phyloP scores from a whole-genome alignment of 1,140 invertebrate species.

The Brachionus sp. region DNA sequence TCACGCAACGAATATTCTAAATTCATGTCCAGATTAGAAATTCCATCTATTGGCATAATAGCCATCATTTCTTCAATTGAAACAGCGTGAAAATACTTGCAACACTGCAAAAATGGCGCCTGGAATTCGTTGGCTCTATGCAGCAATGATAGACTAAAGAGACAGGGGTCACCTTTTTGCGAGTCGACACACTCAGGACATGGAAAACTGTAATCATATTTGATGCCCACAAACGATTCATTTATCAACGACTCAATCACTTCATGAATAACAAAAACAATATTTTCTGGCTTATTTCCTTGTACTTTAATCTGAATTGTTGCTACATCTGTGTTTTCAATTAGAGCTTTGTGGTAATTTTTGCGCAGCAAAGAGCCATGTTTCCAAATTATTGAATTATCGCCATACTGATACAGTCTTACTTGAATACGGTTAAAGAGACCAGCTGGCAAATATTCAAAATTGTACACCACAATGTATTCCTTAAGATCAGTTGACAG shows the following conservation, averaged over 20 bases:
- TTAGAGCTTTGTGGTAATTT: constrained; percentile 54
- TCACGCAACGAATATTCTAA: constrained; percentile 52
- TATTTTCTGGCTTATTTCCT: constrained; percentile 56
- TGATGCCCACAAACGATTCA: constrained; percentile 55
- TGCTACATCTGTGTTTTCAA: constrained; percentile 49
- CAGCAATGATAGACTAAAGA: constrained; percentile 53
- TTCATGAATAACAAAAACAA: constrained; percentile 57
- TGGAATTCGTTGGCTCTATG: constrained; percentile 52
- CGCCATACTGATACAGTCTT: constrained; percentile 54
- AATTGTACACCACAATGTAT: constrained; percentile 47
- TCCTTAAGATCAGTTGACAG: neutral
- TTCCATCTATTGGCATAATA: constrained; percentile 53
- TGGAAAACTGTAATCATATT: constrained; percentile 54
- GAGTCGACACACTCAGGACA: constrained; percentile 55
- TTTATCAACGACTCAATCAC: constrained; percentile 55
- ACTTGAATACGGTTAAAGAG: constrained; percentile 59
- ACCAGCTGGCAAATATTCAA: constrained; percentile 53
- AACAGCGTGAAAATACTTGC: constrained; percentile 57
- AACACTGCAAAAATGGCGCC: constrained; percentile 57
- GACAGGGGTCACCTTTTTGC: constrained; percentile 23
- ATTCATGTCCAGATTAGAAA: constrained; percentile 54
- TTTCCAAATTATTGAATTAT: constrained; percentile 57
- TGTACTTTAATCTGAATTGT: constrained; percentile 54
- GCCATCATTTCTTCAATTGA: constrained; percentile 54
- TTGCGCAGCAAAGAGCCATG: constrained; percentile 55